These are phyloP conservation scores for Butorides virescens DNA, from an alignment of 2,113 vertebrate species.

Conservation along the genomic window DNA sequence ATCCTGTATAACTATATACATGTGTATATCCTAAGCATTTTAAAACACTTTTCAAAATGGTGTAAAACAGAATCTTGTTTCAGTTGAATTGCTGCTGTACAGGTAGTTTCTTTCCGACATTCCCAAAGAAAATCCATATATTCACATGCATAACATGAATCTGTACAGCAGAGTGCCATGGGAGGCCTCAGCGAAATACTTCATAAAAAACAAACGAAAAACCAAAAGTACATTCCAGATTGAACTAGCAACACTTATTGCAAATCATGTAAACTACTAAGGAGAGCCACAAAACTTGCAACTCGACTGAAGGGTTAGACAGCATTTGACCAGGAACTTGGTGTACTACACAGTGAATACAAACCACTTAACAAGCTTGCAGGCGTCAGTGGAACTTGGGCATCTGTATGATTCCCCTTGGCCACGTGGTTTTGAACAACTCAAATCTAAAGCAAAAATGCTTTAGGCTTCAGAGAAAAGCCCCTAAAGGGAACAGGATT, in stretches of 20 bases:
- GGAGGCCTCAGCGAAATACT: background rate
- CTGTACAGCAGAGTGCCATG: background rate
- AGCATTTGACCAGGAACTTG: background rate
- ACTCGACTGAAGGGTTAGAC: background rate
- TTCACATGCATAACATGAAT: background rate
- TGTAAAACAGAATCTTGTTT: background rate
- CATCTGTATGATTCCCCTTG: background rate
- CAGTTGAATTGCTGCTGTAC: background rate
- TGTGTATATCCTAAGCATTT: background rate
- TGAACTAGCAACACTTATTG: background rate
- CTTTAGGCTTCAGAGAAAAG: background rate
- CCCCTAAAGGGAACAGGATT: background rate
- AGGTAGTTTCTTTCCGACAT: background rate
- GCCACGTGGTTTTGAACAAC: background rate
- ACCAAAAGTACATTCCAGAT: background rate
- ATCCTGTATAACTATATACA: background rate
- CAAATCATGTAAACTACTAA: background rate
- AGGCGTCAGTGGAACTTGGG: background rate
- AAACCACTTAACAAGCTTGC: background rate
- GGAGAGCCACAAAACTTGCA: background rate
- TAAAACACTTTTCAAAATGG: background rate
- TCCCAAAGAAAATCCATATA: background rate
- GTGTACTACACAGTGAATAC: background rate
- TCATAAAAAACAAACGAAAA: background rate
- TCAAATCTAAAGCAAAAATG: background rate